A percentile compares a stretch with the other conserved stretches of the same genome.
Evolutionary conservation across 2,113 vertebrate species (phyloP).

Genomic region (Caloenas nicobarica): DNA sequence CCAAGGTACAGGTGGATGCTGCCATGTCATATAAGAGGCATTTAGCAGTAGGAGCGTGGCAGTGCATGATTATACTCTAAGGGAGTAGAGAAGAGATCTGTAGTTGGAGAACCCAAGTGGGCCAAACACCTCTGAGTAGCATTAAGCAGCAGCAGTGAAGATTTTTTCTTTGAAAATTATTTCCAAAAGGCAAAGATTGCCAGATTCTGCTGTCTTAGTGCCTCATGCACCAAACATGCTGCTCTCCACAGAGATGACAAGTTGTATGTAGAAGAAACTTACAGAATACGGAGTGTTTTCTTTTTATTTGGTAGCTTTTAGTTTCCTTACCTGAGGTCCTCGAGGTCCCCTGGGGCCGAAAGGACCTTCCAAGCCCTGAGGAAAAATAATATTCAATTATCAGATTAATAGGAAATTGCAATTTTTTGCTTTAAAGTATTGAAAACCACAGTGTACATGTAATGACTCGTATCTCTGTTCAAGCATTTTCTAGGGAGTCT

Average conservation of each 20-base stretch:
- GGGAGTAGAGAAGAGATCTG: background rate
- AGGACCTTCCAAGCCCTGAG: constrained; percentile 54
- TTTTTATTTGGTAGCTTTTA: background rate
- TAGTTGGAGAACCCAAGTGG: background rate
- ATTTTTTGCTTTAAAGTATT: background rate
- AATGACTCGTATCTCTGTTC: background rate
- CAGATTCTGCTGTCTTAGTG: background rate
- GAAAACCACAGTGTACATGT: background rate
- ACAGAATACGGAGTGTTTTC: background rate
- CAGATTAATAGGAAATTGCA: background rate
- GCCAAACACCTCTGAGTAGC: background rate
- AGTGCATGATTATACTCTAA: background rate
- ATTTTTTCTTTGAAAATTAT: background rate
- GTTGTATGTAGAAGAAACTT: background rate
- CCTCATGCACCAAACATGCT: background rate
- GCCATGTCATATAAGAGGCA: background rate
- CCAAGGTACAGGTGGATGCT: background rate
- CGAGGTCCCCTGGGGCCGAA: constrained; percentile 76
- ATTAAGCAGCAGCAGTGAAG: background rate
- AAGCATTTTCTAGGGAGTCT: background rate
- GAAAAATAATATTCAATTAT: background rate
- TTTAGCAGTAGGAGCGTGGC: background rate
- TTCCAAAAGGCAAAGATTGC: background rate
- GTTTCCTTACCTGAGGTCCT: constrained; percentile 79
- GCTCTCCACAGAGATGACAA: background rate